Evolutionary conservation across 2,797 vertebrate genomes (phyloP).

Genomic region (Spea hammondii): DNA sequence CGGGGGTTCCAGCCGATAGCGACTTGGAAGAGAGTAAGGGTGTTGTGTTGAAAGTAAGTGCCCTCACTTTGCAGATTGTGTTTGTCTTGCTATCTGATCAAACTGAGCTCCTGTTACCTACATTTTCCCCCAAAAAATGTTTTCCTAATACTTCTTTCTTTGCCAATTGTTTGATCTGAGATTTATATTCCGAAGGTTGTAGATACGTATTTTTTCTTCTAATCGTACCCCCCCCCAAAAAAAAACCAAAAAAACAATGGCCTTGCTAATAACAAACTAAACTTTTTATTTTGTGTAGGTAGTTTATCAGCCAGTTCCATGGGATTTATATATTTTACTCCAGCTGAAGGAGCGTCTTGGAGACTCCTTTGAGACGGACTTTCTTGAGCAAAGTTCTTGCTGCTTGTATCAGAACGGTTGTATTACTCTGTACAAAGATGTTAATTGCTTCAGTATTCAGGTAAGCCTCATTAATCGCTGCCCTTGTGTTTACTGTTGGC

Average conservation of each 20-base stretch:
- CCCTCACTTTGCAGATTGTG: background rate
- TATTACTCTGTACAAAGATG: constrained; percentile 62
- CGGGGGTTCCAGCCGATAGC: constrained; percentile 57
- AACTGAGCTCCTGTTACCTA: background rate
- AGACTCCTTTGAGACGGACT: constrained; percentile 62
- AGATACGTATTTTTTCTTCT: no score
- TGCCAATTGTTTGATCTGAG: no score
- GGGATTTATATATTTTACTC: constrained; percentile 74
- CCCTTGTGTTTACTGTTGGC: no score
- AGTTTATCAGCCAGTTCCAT: constrained; percentile 68
- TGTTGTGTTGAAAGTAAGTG: constrained; percentile 74
- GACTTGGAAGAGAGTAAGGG: constrained; percentile 51
- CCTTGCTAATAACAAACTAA: background rate
- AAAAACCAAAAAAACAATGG: background rate
- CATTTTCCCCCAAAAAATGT: background rate
- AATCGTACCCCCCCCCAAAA: background rate
- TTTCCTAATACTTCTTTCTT: no score
- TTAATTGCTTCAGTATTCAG: constrained; percentile 62
- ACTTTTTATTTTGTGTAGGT: constrained; percentile 58
- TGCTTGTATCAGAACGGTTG: constrained; percentile 69
- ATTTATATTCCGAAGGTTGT: background rate
- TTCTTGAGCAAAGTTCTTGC: constrained; percentile 63
- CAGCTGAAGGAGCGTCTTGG: constrained; percentile 68
- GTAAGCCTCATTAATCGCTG: constrained; percentile 56
- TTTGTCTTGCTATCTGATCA: background rate